These are phyloP conservation scores for Troilus luridus DNA, from an alignment of 2,888 invertebrate genomes.

Conservation along the genomic window DNA sequence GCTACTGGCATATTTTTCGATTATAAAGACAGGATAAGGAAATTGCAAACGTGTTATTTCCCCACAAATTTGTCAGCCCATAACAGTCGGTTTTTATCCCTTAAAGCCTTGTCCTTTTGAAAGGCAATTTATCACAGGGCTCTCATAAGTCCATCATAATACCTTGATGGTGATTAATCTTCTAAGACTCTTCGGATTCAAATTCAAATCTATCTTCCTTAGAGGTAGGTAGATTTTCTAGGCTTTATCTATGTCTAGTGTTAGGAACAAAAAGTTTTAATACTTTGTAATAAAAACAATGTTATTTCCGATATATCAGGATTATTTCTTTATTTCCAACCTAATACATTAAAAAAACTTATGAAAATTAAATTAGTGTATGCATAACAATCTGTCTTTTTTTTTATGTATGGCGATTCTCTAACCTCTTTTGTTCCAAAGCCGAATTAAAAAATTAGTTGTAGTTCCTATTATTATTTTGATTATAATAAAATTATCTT, in stretches of 20 bases:
- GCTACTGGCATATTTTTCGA: background rate
- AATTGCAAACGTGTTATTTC: background rate
- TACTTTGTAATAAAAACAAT: no score
- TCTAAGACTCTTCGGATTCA: background rate
- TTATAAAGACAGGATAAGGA: background rate
- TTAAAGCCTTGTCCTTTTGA: background rate
- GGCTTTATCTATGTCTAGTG: background rate
- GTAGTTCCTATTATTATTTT: no score
- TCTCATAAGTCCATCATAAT: conserved; percentile 17
- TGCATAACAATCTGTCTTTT: no score
- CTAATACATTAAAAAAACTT: no score
- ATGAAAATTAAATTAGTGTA: no score
- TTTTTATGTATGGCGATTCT: no score
- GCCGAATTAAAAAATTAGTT: no score
- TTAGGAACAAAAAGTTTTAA: no score
- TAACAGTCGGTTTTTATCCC: conserved; percentile 18
- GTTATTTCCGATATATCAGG: no score
- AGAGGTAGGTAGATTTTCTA: background rate
- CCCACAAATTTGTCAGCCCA: background rate
- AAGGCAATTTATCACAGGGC: background rate
- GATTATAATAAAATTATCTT: no score
- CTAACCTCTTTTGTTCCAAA: no score
- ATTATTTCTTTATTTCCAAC: no score
- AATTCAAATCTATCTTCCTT: background rate
- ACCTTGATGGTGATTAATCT: background rate